Base-by-base conservation (phyloP, 1,140 invertebrate species). In the Amphibalanus amphitrite region DNA sequence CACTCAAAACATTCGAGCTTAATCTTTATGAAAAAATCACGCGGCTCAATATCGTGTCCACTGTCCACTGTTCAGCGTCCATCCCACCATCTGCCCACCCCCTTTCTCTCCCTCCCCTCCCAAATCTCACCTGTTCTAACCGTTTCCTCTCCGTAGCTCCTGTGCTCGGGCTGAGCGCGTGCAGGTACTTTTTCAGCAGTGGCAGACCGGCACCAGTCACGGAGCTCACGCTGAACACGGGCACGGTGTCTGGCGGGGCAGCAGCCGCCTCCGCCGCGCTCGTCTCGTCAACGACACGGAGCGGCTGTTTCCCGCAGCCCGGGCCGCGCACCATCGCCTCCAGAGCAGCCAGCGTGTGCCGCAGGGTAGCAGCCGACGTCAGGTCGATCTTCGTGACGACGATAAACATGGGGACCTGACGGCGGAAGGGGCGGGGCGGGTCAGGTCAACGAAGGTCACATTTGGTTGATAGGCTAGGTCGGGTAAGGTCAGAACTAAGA, bases 191-290 rank as follows among this genome's bases (percentile, higher is more conserved):
- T 71, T 90, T 90, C 1, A 96, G 81, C 38, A 90, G 81, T 75
- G 89, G 86, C 3, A 96, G 81, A 17, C 93, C 93, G 71, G 86
- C 83, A 1, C 96, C 96, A 25, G 87, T 93, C 0, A 98, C 94
- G 79, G 90, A 93, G n/a, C 94, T 97, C n/a, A 97, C 88, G 69
- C 86, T 88, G 79, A 98, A 95, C 75, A 98, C 90, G 17, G 96
- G 93, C 67, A 92, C 86, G 70, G 89, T 82, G 70, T 13, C 47
- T 8, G 47, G 13, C 1, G 10, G 13, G 6, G 47, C 47, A 8
- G 10, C 13, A 1, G 47, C 47, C 13, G 47, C 47, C 13, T 8
- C 47, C 17, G 47, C 47, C 17, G 47, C 47, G 47, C 47, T 59
- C 47, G 47, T 23, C 47, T 59, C 47, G 47, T 59, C 47, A 8